These are phyloP conservation scores for Lycophotia porphyrea DNA, from an alignment of 2,888 invertebrate genomes.

Conservation along the genomic window DNA sequence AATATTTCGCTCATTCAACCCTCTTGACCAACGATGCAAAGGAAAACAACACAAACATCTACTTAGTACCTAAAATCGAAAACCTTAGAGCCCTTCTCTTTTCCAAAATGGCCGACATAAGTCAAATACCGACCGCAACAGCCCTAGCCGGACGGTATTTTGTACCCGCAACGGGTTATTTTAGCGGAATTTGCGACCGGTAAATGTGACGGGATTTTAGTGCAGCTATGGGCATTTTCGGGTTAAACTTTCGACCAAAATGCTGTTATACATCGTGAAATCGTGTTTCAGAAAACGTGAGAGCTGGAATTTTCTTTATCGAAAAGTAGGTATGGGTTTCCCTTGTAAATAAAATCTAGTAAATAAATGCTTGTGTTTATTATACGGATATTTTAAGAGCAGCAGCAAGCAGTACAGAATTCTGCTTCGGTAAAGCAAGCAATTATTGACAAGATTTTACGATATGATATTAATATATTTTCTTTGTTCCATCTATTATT, in stretches of 20 bases:
- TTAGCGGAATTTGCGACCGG: constrained; percentile 68
- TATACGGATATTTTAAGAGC: too few species aligned
- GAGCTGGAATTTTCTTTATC: constrained; percentile 14
- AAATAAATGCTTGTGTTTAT: too few species aligned
- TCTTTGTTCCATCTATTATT: too few species aligned
- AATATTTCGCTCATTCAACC: not conserved
- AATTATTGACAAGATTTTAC: too few species aligned
- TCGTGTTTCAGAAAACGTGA: constrained; percentile 27
- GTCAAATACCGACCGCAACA: constrained; percentile 61
- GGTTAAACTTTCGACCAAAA: constrained; percentile 61
- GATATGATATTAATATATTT: too few species aligned
- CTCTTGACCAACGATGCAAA: constrained; percentile 12
- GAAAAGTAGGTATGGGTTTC: too few species aligned
- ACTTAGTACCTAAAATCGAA: constrained; percentile 54
- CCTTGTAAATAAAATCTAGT: too few species aligned
- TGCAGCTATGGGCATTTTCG: constrained; percentile 64
- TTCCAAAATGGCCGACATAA: constrained; percentile 53
- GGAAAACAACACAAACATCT: constrained; percentile 36
- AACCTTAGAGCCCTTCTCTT: constrained; percentile 24
- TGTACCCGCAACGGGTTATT: constrained; percentile 67
- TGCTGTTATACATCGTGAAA: constrained; percentile 46
- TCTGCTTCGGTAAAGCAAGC: too few species aligned
- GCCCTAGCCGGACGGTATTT: constrained; percentile 64
- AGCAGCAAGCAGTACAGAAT: too few species aligned
- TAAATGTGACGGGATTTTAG: constrained; percentile 72